Conservation (phyloP, 1,140 invertebrate species). For the Globodera rostochiensis region DNA sequence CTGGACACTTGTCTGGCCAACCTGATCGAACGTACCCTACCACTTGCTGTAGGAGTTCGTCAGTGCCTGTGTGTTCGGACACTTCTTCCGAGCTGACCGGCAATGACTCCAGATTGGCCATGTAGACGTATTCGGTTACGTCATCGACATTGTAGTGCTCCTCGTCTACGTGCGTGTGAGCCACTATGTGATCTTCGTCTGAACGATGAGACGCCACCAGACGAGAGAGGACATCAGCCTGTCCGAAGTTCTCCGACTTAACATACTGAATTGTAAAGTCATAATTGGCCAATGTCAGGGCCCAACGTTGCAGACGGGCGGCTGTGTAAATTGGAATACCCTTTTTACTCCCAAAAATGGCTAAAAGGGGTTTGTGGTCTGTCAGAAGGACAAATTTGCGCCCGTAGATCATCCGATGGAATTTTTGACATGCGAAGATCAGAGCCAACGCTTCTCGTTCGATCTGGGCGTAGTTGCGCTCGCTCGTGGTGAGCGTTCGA, state of each 20-base stretch:
- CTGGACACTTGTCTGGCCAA: conserved; percentile 4
- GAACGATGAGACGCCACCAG: conserved; percentile 5
- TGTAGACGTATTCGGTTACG: conserved; percentile 3
- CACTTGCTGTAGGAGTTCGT: conserved; percentile 21
- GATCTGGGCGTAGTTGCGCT: conserved; percentile 69
- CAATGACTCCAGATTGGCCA: neutral
- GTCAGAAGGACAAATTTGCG: no score
- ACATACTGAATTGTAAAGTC: conserved; percentile 53
- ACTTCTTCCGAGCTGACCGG: conserved; percentile 19
- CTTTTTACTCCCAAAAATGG: no score
- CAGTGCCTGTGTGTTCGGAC: neutral
- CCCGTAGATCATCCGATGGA: no score
- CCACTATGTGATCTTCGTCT: conserved; percentile 1
- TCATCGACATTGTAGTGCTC: neutral
- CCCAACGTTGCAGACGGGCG: neutral
- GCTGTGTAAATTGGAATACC: no score
- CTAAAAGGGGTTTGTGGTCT: no score
- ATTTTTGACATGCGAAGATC: conserved; percentile 61
- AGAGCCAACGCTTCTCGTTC: conserved; percentile 71
- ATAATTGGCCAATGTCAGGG: conserved; percentile 45
- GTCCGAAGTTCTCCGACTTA: conserved; percentile 41
- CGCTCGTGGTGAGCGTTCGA: conserved; percentile 65
- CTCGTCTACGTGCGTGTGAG: neutral
- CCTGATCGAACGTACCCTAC: neutral
- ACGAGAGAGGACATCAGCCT: conserved; percentile 55